phyloP scores from a whole-genome alignment of 2,797 vertebrate species.

The Enteromius argenteus region DNA sequence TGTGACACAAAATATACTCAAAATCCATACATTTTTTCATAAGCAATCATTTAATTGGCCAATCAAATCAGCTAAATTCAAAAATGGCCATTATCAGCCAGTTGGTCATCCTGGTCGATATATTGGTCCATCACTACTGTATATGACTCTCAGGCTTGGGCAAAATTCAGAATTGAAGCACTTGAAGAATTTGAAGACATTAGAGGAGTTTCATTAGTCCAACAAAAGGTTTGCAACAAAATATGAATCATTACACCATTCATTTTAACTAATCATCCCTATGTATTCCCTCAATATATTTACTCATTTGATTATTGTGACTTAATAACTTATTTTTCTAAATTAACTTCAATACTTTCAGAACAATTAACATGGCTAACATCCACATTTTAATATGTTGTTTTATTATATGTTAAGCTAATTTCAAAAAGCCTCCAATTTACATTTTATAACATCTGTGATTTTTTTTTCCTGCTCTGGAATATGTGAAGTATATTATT shows the following conservation, averaged over 20 bases:
- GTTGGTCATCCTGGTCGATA: not conserved
- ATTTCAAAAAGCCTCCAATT: not conserved
- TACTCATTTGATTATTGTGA: not conserved
- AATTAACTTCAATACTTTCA: not conserved
- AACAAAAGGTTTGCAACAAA: not conserved
- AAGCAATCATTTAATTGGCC: not conserved
- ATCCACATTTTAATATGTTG: not conserved
- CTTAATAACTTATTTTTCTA: not conserved
- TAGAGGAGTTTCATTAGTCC: not conserved
- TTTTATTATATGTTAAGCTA: not conserved
- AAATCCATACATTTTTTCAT: not conserved
- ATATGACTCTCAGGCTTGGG: not conserved
- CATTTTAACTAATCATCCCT: not conserved
- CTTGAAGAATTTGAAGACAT: not conserved
- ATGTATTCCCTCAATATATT: not conserved
- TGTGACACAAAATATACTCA: too few relatives aligned
- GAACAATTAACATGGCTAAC: not conserved
- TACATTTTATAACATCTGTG: not conserved
- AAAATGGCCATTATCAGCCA: not conserved
- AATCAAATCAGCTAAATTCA: not conserved
- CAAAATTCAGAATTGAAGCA: slow-evolving; percentile 14
- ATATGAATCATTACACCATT: slow-evolving; percentile 2
- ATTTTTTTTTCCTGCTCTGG: slow-evolving; percentile 5
- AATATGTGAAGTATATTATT: not conserved
- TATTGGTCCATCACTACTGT: not conserved